Percentiles rank a stretch among this genome's conserved stretches.
These are phyloP conservation scores for Pachyuromys duprasi DNA, from an alignment of 2,797 vertebrate species.

Conservation along the genomic window DNA sequence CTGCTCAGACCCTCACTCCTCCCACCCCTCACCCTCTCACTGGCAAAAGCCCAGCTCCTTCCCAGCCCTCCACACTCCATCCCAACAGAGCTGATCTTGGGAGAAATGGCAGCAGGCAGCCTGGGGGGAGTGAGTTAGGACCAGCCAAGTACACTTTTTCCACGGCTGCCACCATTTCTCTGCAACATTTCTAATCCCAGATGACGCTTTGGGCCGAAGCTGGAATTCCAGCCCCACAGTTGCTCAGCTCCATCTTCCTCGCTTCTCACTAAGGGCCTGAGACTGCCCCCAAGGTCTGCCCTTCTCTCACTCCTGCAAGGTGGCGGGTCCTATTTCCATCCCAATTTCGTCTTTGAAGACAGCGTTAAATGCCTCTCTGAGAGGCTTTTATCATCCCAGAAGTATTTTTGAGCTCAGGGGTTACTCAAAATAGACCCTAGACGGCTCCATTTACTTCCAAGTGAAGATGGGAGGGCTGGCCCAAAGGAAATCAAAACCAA, in stretches of 20 bases:
- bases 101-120: not conserved
- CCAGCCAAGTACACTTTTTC: not conserved
- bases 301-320: constrained; percentile 24
- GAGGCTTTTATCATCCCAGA: constrained; percentile 75
- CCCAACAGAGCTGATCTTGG: rapidly evolving
- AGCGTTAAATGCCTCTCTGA: constrained; percentile 66
- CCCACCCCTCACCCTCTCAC: not conserved
- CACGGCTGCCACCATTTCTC: not conserved
- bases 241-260: not conserved
- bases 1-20: not conserved
- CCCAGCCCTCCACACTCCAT: not conserved
- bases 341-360: constrained; percentile 75
- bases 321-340: constrained; percentile 67
- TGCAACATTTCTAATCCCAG: not conserved
- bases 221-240: not conserved
- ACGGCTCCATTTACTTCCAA: constrained; percentile 74
- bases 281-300: not conserved
- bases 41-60: not conserved
- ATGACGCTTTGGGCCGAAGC: not conserved
- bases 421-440: constrained; percentile 81
- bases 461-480: constrained; percentile 57
- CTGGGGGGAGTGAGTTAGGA: rapidly evolving
- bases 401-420: constrained; percentile 73
- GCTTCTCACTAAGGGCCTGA: not conserved
- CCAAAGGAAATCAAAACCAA: constrained; percentile 75